These are phyloP conservation scores for Coreoperca whiteheadi DNA, from an alignment of 2,113 vertebrate species.

Conservation along the genomic window DNA sequence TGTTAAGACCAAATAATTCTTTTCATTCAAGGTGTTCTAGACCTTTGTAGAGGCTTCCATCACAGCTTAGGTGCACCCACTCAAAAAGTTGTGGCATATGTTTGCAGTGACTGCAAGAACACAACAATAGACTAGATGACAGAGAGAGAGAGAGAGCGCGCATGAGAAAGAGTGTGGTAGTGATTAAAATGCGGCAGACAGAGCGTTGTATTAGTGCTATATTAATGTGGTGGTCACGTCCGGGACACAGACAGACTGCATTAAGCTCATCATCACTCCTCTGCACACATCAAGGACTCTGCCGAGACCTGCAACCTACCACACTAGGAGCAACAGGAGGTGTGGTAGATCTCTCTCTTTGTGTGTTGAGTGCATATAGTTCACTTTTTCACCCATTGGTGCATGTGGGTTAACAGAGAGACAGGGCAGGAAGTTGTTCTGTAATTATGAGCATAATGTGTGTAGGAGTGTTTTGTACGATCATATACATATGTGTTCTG, in stretches of 20 bases:
- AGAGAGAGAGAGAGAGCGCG: slow-evolving; percentile 6
- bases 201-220: slow-evolving; percentile 71
- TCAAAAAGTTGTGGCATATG: not conserved
- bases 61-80: not conserved
- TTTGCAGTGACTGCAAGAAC: not conserved
- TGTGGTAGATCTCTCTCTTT: slow-evolving; percentile 18
- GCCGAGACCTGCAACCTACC: slow-evolving; percentile 58
- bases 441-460: slow-evolving; percentile 22
- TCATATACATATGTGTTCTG: slow-evolving; percentile 60
- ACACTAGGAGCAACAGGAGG: slow-evolving; percentile 64
- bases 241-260: slow-evolving; percentile 78
- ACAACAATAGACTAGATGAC: slow-evolving; percentile 46
- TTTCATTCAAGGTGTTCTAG: slow-evolving; percentile 39
- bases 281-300: slow-evolving; percentile 79
- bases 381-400: not conserved
- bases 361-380: not conserved
- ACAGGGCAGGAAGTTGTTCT: not conserved
- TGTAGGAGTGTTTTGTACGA: slow-evolving; percentile 35
- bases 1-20: slow-evolving; percentile 39
- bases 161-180: slow-evolving; percentile 31
- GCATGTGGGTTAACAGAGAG: not conserved
- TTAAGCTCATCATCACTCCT: slow-evolving; percentile 79
- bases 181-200: slow-evolving; percentile 79
- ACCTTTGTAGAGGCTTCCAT: not conserved
- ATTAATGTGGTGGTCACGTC: slow-evolving; percentile 83